Conservation (phyloP, 2,888 invertebrate species). For the Schizaphis graminum region DNA sequence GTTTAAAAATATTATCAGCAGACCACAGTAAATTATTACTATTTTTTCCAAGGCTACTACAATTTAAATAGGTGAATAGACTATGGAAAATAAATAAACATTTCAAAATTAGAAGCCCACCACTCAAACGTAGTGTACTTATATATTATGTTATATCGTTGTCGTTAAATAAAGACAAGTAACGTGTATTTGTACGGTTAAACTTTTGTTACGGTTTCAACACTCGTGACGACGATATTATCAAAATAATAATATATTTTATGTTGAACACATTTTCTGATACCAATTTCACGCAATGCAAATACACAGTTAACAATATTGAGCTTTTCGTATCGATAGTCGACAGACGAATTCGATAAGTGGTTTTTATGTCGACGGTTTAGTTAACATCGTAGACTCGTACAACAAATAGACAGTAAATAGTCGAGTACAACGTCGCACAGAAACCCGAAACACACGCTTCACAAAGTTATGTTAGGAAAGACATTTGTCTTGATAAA, state of each 20-base stretch:
- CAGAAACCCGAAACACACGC: not conserved
- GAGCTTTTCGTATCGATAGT: not conserved
- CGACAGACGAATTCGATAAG: not conserved
- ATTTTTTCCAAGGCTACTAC: not conserved
- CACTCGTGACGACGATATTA: not conserved
- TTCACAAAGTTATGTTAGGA: not conserved
- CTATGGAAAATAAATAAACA: not conserved
- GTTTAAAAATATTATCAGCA: not conserved
- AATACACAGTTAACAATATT: not conserved
- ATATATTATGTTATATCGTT: not conserved
- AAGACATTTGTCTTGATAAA: not conserved
- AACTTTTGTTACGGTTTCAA: not conserved
- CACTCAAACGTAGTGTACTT: not conserved
- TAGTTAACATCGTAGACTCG: not conserved
- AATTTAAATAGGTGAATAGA: not conserved
- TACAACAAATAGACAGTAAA: not conserved
- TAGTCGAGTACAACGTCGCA: not conserved
- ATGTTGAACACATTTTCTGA: not conserved
- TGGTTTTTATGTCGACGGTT: not conserved
- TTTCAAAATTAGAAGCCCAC: not conserved
- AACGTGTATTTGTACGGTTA: not conserved
- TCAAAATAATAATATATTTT: not conserved
- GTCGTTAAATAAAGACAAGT: not conserved
- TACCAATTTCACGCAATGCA: not conserved
- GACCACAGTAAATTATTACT: not conserved